phyloP scores from a whole-genome alignment of 2,113 vertebrate species.

The Siniperca chuatsi region DNA sequence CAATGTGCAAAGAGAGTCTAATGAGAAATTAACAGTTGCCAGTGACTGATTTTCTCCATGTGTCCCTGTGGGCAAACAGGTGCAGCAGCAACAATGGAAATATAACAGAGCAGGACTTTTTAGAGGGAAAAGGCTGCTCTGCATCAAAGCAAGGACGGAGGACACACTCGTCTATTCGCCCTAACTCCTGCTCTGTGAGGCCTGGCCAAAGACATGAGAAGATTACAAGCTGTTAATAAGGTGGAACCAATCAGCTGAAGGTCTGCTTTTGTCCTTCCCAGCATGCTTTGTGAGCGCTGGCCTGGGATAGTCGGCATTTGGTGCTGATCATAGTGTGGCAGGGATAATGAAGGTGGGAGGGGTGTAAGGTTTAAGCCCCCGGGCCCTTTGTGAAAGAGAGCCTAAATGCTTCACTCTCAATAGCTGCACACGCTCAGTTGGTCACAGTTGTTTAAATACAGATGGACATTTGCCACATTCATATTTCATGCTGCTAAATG shows the following conservation, averaged over 20 bases:
- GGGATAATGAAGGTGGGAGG: slow-evolving; percentile 78
- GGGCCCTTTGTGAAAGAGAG: slow-evolving; percentile 80
- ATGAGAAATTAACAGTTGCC: slow-evolving; percentile 87
- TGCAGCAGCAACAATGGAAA: slow-evolving; percentile 78
- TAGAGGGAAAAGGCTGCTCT: slow-evolving; percentile 59
- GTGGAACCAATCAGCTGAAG: slow-evolving; percentile 94
- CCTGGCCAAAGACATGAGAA: slow-evolving; percentile 91
- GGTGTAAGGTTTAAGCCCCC: slow-evolving; percentile 74
- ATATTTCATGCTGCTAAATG: slow-evolving; percentile 68
- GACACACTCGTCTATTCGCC: slow-evolving; percentile 65
- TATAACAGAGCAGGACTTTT: slow-evolving; percentile 71
- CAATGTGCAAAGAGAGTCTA: slow-evolving; percentile 75
- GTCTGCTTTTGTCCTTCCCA: slow-evolving; percentile 83
- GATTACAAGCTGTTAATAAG: slow-evolving; percentile 99
- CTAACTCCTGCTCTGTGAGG: slow-evolving; percentile 74
- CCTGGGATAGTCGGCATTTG: slow-evolving; percentile 92
- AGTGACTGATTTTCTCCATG: slow-evolving; percentile 78
- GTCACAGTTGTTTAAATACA: slow-evolving; percentile 80
- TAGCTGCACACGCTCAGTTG: slow-evolving; percentile 78
- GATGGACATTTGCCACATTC: slow-evolving; percentile 71
- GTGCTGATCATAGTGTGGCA: slow-evolving; percentile 79
- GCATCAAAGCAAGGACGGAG: slow-evolving; percentile 72
- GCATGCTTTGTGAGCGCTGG: slow-evolving; percentile 89
- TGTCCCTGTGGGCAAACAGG: slow-evolving; percentile 79
- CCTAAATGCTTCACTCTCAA: slow-evolving; percentile 75